Conservation (phyloP, 1,140 invertebrate genomes). For the Tetraneura akinire region DNA sequence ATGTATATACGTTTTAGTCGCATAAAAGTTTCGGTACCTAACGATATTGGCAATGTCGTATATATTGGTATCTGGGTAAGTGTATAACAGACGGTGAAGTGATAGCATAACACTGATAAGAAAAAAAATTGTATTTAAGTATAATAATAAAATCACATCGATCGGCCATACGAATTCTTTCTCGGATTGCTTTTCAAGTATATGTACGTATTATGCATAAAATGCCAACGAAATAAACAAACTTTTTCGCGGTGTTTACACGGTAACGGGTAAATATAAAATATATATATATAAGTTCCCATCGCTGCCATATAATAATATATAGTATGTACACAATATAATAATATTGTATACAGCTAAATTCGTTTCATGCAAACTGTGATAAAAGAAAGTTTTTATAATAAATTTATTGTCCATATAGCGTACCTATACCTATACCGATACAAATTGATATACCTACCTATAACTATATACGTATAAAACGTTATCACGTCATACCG, state of each 20-base stretch:
- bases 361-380: constrained; percentile 17
- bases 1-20: no score
- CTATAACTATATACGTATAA: no score
- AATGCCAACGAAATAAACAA: not conserved
- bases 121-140: not conserved
- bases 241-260: constrained; percentile 6
- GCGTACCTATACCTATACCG: not conserved
- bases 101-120: no score
- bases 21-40: no score
- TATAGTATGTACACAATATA: no score
- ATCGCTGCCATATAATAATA: no score
- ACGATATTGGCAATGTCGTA: no score
- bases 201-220: not conserved
- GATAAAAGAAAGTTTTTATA: constrained; percentile 17
- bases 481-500: not conserved
- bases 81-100: no score
- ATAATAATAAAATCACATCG: not conserved
- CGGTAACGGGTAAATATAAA: not conserved
- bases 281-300: not conserved
- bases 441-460: not conserved
- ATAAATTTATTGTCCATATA: not conserved
- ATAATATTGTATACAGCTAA: not conserved
- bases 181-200: not conserved
- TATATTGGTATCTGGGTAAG: no score
- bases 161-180: not conserved